A percentile compares a stretch with the other conserved stretches of the same genome.
phyloP scores from a whole-genome alignment of 2,797 vertebrate genomes.

The Halcyon smyrnensis region DNA sequence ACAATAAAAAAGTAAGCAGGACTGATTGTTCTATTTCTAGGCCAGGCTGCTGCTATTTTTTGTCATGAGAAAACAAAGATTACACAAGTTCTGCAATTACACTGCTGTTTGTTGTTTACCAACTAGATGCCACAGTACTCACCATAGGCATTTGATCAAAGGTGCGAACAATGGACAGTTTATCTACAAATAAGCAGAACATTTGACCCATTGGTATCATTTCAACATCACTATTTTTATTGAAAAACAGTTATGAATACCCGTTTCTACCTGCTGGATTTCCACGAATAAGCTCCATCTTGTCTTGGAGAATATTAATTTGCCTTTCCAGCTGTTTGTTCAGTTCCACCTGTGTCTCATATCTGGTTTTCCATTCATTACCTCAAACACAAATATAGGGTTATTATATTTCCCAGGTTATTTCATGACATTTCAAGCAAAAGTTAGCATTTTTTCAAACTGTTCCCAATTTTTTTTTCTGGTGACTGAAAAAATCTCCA shows the following conservation, averaged over 20 bases:
- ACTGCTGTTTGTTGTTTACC: background rate
- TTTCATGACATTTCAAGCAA: background rate
- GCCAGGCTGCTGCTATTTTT: background rate
- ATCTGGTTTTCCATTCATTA: slow-evolving; percentile 91
- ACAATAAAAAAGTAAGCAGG: background rate
- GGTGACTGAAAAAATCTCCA: background rate
- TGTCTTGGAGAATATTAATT: slow-evolving; percentile 80
- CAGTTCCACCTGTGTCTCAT: slow-evolving; percentile 87
- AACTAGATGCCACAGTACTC: slow-evolving; percentile 71
- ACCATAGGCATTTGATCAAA: slow-evolving; percentile 89
- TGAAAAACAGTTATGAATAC: background rate
- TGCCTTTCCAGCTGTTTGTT: slow-evolving; percentile 88
- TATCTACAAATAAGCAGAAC: slow-evolving; percentile 81
- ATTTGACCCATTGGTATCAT: background rate
- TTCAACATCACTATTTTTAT: background rate
- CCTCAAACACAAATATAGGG: slow-evolving; percentile 68
- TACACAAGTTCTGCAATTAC: background rate
- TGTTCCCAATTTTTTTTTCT: background rate
- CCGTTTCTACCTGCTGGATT: slow-evolving; percentile 84
- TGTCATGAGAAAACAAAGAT: background rate
- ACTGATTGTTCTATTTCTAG: background rate
- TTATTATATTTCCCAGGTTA: background rate
- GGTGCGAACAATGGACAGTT: slow-evolving; percentile 82
- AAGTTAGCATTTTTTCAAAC: background rate
- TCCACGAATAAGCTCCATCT: slow-evolving; percentile 81